Base-by-base conservation (phyloP, 2,888 invertebrate genomes). In the Himalopsyche anomala region DNA sequence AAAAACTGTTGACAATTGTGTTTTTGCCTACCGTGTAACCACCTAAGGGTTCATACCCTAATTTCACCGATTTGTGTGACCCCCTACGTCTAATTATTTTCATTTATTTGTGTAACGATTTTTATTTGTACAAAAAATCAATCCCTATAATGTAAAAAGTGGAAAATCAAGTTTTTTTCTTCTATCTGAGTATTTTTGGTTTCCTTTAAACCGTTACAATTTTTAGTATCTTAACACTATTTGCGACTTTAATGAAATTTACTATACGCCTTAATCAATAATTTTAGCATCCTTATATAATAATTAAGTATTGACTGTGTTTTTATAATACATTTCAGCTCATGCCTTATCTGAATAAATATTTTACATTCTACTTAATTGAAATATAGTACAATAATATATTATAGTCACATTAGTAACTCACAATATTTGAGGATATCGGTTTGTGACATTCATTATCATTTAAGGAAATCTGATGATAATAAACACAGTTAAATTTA, bases 1-100 rank as follows among this genome's bases (percentile, higher is more conserved):
- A n/a, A 88, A 88, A 88, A 87, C 88, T 86, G 87, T 84, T 86
- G 87, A 87, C 88, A 88, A 87, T 84, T 85, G 85, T 86, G 69
- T 81, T 81, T 54, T 81, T 83, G 82, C 82, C 36, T 45, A 45
- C 40, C 87, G 69, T 87, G 80, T 56, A 86, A 86, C 86, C 86
- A 87, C 86, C 85, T 62, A 80, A 36, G 84, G 87, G 88, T 87
- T 88, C 88, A 88, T 82, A 82, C 88, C 88, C 86, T 88, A 88
- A 88, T 88, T 87, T 83, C 81, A 38, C 87, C 79, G 80, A 85
- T 87, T 87, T 87, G 82, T 85, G 84, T 88, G 88, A 88, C 88
- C 88, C 88, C 85, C 85, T 74, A 69, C 56, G 36, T 86, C 86
- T 86, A 87, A 87, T 88, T 87, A 87, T 87, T 88, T 84, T 80